Evolutionary conservation across 2,113 vertebrate species (phyloP).

Genomic region (Dendropsophus ebraccatus): DNA sequence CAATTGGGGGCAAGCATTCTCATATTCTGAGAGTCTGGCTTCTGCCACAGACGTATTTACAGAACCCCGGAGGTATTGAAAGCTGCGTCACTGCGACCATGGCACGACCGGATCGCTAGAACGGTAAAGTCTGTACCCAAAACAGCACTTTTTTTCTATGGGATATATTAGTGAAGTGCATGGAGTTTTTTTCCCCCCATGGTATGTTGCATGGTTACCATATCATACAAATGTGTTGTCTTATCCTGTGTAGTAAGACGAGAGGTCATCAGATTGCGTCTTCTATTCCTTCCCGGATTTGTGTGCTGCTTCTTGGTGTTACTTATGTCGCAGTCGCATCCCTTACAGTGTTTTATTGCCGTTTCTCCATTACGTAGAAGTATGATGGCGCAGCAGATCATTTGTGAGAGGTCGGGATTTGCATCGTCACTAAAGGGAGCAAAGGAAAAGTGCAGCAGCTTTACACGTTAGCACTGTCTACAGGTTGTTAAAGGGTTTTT

Average conservation of each 20-base stretch:
- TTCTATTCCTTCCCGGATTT: constrained; percentile 6
- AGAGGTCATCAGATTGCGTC: constrained; percentile 21
- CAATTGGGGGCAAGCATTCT: constrained; percentile 51
- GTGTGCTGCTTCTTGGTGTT: no score
- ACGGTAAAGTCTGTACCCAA: constrained; percentile 67
- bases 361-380: constrained; percentile 6
- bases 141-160: constrained; percentile 70
- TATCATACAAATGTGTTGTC: background rate
- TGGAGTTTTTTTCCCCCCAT: constrained; percentile 64
- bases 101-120: constrained; percentile 61
- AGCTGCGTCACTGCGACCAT: constrained; percentile 45
- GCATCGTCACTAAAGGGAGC: background rate
- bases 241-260: constrained; percentile 1
- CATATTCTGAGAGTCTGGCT: constrained; percentile 49
- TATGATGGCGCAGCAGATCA: constrained; percentile 31
- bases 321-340: constrained; percentile 15
- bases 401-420: constrained; percentile 1
- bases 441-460: background rate
- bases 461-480: background rate
- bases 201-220: constrained; percentile 13
- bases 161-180: constrained; percentile 71
- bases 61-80: constrained; percentile 46
- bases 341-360: constrained; percentile 24
- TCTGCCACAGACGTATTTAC: constrained; percentile 34
- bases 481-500: background rate